Conservation (phyloP, 2,797 vertebrate genomes). For the Sebastes reedi region DNA sequence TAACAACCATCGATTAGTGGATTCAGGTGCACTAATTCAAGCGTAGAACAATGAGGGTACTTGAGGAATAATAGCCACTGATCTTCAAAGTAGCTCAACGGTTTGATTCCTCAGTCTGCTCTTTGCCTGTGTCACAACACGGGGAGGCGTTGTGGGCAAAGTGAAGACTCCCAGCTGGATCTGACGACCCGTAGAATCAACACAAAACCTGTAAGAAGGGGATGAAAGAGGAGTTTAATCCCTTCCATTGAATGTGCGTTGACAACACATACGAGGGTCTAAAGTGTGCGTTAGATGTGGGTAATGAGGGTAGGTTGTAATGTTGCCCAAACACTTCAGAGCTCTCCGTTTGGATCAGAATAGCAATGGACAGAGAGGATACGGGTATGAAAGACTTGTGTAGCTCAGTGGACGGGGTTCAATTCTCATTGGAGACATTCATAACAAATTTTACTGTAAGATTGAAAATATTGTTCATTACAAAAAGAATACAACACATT, state of each 20-base stretch:
- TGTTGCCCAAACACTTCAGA: constrained; percentile 45
- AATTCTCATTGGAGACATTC: neutral
- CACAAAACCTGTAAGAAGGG: constrained; percentile 67
- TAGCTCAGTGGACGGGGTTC: neutral
- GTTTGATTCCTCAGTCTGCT: constrained; percentile 56
- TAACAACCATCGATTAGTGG: constrained; percentile 68
- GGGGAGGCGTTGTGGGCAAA: constrained; percentile 55
- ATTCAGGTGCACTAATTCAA: constrained; percentile 78
- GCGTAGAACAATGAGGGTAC: constrained; percentile 73
- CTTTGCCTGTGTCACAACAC: constrained; percentile 72
- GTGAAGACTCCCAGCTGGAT: constrained; percentile 74
- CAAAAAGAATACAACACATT: too few species aligned
- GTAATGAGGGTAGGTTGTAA: constrained; percentile 74
- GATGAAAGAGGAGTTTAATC: constrained; percentile 80
- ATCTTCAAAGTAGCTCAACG: constrained; percentile 68
- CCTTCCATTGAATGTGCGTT: constrained; percentile 55
- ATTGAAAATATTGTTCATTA: too few species aligned
- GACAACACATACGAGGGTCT: constrained; percentile 61
- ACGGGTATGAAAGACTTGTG: neutral
- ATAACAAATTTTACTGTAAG: neutral
- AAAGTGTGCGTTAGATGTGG: constrained; percentile 72
- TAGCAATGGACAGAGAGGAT: constrained; percentile 7
- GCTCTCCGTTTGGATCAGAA: constrained; percentile 34
- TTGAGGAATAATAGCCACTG: constrained; percentile 62
- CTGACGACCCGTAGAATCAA: constrained; percentile 66